Evolutionary conservation across 2,888 invertebrate species (phyloP).

Genomic region (Eupithecia dodoneata): DNA sequence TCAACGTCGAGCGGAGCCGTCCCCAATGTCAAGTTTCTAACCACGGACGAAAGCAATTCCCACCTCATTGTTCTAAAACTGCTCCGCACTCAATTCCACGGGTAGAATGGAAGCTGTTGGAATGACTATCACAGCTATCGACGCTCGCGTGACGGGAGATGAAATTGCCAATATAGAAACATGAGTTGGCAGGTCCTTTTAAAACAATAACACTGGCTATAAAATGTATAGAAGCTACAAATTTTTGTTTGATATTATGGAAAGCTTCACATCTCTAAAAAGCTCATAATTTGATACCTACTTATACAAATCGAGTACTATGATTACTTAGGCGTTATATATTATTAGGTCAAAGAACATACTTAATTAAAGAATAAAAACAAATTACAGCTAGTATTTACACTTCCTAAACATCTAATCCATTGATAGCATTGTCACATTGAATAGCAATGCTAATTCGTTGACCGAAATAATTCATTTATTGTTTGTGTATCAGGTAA

Average conservation of each 20-base stretch:
- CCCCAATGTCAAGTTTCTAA: background rate
- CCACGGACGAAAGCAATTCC: conserved; percentile 69
- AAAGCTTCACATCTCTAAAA: background rate
- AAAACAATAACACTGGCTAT: background rate
- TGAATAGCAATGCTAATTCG: too few species aligned
- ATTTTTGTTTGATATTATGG: background rate
- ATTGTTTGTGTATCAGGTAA: too few species aligned
- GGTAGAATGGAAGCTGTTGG: conserved; percentile 14
- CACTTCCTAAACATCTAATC: too few species aligned
- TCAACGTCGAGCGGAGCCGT: background rate
- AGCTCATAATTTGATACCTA: background rate
- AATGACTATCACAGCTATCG: conserved; percentile 13
- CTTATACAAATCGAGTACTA: background rate
- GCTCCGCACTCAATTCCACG: conserved; percentile 58
- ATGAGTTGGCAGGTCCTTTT: background rate
- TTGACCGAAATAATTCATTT: too few species aligned
- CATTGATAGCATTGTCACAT: too few species aligned
- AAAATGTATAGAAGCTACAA: background rate
- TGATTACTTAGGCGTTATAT: background rate
- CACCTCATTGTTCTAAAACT: conserved; percentile 77
- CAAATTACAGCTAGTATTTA: too few species aligned
- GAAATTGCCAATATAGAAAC: conserved; percentile 36
- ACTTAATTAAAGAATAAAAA: too few species aligned
- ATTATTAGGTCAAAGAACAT: too few species aligned
- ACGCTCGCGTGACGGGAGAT: conserved; percentile 38